Evolutionary conservation across 2,113 vertebrate species (phyloP), one percentile per base, ranked within the genome.

Genomic region (Peromyscus polionotus): DNA sequence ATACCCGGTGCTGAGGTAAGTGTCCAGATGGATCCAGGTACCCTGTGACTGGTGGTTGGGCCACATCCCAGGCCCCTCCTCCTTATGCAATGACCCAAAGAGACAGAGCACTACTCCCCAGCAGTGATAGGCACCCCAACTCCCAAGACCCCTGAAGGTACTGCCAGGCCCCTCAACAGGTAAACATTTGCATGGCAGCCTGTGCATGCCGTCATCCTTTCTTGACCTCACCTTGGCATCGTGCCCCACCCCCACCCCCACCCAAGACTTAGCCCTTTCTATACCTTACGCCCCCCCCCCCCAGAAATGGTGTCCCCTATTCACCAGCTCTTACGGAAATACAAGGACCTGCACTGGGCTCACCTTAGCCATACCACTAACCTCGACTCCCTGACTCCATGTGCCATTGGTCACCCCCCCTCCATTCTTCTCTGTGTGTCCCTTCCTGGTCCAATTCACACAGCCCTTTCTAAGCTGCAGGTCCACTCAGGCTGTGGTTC

Each of bases 251-350:
- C 2, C 6, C 26, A 33, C 19, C 67, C 31, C 36, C 33, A 83
- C 6, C 13, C 59, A 39, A n/a, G 31, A 63, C n/a, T 26, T 9
- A 59, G 8, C 68, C 54, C 17, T 5, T 3, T 80, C 75, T 61
- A 33, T 39, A 48, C 7, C 48, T 3, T 2, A 8, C n/a, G n/a
- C n/a, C n/a, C n/a, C n/a, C n/a, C n/a, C 1, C 1, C 1, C 8
- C 42, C 16, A 1, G 26, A 0, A 19, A 14, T 45, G 54, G 4
- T 2, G 36, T 17, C 14, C 3, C 77, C 76, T 11, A 8, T 45
- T 70, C 76, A 14, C 1, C 0, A 1, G 77, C 26, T 89, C 70
- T 70, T 72, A 36, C 2, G 0, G 14, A 80, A 57, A 19, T 51
- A 79, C 19, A 51, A 36, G 36, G 45, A 36, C 8, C 20, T 17